Base-by-base conservation (phyloP, 2,113 vertebrate genomes). In the Aleadryas rufinucha region DNA sequence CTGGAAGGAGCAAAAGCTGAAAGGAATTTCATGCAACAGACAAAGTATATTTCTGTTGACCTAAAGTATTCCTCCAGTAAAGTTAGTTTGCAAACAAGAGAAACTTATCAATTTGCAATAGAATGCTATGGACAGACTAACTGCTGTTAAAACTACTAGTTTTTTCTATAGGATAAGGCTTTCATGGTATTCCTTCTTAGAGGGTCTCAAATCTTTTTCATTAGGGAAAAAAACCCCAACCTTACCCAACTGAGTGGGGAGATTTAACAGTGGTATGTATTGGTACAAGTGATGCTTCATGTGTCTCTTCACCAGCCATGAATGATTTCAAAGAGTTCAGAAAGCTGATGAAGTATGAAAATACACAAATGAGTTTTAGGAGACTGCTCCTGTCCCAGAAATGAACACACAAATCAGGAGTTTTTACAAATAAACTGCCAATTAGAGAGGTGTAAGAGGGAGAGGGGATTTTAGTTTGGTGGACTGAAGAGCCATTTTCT, bases 221-320 rank as follows among this genome's bases (percentile, higher is more conserved):
- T 2, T n/a, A 26, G 11, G 44, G 4, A 0, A n/a, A 54, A 39
- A 27, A 49, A 13, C 0, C 3, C 1, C 5, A 28, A 35, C 10
- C 16, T 39, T 44, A 47, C 7, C 9, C 17, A 59, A 31, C 3
- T 35, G 12, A 80, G 23, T 27, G 6, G 5, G 11, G 49, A 65
- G 11, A 30, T 53, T 86, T 37, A 57, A 37, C 26, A 64, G 8
- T 13, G 35, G 3, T 59, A 44, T 8, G 3, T 47, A 35, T 28
- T 50, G 15, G 20, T 66, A 47, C 19, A 24, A 75, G 41, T 0
- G 1, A 33, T n/a, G 27, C 4, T 80, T 90, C 23, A 11, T 31
- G 30, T 10, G 16, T 57, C 16, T 94, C 13, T 31, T 86, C 42
- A 44, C 10, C 3, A 9, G 16, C 37, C 44, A 52, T 3, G 21